A percentile compares a stretch with the other conserved stretches of the same genome.
Conservation (phyloP, 92 coral and sea anemone genomes). For the Zoanthus sociatus region DNA sequence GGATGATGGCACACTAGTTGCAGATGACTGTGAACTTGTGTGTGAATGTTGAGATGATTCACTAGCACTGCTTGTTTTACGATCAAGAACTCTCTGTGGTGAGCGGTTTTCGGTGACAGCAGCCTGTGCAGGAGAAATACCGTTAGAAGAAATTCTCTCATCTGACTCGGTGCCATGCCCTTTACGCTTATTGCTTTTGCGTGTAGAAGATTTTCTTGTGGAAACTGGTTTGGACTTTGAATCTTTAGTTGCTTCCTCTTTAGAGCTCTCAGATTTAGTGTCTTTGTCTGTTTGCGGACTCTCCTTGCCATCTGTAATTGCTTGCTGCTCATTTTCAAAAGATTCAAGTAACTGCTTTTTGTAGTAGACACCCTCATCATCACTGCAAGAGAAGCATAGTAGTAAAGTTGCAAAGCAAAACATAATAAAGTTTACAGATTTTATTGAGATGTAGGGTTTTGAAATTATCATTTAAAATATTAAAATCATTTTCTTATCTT, state of each 20-base stretch:
- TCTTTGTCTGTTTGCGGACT: background rate
- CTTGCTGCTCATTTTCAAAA: slow-evolving; percentile 15
- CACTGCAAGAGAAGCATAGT: slow-evolving; percentile 30
- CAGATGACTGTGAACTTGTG: background rate
- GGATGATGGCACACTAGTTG: slow-evolving; percentile 1
- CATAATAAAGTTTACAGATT: background rate
- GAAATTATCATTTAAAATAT: too few relatives aligned
- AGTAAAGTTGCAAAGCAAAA: background rate
- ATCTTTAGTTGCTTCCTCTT: background rate
- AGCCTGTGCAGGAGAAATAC: slow-evolving; percentile 4
- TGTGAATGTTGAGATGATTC: background rate
- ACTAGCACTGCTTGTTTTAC: background rate
- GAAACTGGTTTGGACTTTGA: slow-evolving; percentile 1
- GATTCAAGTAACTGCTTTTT: slow-evolving; percentile 43
- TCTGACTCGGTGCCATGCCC: background rate
- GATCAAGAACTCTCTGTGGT: background rate
- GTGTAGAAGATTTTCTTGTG: slow-evolving; percentile 5
- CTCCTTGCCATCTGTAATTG: slow-evolving; percentile 39
- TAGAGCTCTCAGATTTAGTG: background rate
- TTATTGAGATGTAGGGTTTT: background rate
- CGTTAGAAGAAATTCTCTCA: background rate
- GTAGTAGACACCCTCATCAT: slow-evolving; percentile 67
- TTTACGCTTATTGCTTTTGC: slow-evolving; percentile 28
- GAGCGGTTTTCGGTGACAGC: background rate
- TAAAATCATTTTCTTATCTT: too few relatives aligned